Base-by-base conservation (phyloP, 2,888 invertebrate genomes). In the Sesamia inferens region DNA sequence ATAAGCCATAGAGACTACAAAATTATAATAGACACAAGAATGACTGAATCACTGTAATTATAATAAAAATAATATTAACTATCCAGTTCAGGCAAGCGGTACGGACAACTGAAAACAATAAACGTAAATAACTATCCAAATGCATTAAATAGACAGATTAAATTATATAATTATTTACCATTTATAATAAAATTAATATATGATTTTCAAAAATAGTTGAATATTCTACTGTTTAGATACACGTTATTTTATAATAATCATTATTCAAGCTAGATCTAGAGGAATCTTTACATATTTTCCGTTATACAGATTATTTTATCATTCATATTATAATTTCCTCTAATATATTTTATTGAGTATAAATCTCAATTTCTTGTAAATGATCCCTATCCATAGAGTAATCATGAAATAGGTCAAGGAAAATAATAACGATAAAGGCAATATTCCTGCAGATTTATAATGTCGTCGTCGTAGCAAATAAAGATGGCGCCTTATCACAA, bases 41-140 rank as follows among this genome's bases (percentile, higher is more conserved):
- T 90, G 89, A 92, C 89, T 91, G 85, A 89, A 88, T 90, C 84
- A 89, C 88, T 89, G 86, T 84, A 85, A 84, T 87, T 83, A 84
- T 83, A 87, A 84, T 85, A 86, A 87, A 88, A 89, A 78, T 84
- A 88, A 85, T 78, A 88, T 85, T 87, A 88, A 86, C 90, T 93
- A 92, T 90, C 88, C 88, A 89, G 89, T 88, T 89, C 87, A 88
- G 89, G 92, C 91, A 91, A 92, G 89, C 88, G 85, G 89, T 88
- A 91, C 88, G 89, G 90, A 90, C 90, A 82, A 85, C 81, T 81
- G 79, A 81, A 86, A 86, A 81, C 77, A 79, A 79, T 81, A 82
- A 81, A 78, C 16, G 67, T 69, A 42, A 71, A 69, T 71, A 71
- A 82, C 78, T 79, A 82, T 76, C 74, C 78, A 84, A 85, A 85